A percentile compares a stretch with the other conserved stretches of the same genome.
phyloP scores from a whole-genome alignment of 2,113 vertebrate genomes.

The Dendrocopos noguchii region DNA sequence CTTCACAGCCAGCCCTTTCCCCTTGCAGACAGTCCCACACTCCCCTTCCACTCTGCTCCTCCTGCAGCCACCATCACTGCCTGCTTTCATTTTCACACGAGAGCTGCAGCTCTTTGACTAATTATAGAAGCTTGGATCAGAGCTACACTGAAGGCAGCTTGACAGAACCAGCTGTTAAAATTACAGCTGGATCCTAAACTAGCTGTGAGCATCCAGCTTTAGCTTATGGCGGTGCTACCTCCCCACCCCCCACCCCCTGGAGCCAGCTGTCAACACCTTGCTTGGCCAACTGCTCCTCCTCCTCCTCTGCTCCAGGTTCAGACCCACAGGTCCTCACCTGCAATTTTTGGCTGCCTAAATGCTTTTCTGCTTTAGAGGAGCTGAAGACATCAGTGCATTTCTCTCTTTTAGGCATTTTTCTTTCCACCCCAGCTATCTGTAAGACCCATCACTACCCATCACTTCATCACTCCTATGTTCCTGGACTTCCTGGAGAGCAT shows the following conservation, averaged over 20 bases:
- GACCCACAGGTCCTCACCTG: neutral
- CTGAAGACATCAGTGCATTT: neutral
- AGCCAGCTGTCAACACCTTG: neutral
- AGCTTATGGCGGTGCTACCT: neutral
- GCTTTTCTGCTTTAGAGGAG: neutral
- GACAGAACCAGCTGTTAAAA: slow-evolving; percentile 68
- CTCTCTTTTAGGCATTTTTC: neutral
- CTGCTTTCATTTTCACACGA: neutral
- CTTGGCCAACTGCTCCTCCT: neutral
- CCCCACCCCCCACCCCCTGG: neutral
- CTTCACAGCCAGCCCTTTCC: neutral
- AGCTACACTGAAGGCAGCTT: slow-evolving; percentile 22
- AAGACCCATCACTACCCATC: neutral
- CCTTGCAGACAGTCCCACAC: neutral
- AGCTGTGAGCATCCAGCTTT: slow-evolving; percentile 16
- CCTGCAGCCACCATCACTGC: neutral
- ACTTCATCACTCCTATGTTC: neutral
- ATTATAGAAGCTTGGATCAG: slow-evolving; percentile 40
- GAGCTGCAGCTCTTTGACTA: slow-evolving; percentile 19
- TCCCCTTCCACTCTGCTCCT: neutral
- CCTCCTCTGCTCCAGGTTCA: neutral
- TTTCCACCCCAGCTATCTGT: neutral
- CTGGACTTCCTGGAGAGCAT: slow-evolving; percentile 12
- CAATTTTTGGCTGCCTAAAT: neutral
- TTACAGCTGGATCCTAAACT: slow-evolving; percentile 39